Conservation (phyloP, 1,140 invertebrate species). For the Melipona quadrifasciata region DNA sequence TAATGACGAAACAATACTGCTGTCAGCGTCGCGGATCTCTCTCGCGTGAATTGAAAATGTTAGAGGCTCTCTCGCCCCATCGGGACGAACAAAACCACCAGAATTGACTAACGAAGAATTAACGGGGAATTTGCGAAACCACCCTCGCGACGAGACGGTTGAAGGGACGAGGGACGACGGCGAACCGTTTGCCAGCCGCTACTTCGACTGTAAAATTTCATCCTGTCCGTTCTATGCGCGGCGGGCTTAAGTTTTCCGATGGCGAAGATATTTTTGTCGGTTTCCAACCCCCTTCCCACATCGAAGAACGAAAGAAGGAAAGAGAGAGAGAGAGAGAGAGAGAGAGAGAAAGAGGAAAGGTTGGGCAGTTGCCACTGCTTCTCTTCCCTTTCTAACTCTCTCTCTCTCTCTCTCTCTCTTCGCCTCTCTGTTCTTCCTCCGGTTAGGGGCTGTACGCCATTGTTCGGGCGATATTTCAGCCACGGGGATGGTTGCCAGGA, state of each 20-base stretch:
- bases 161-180: neutral
- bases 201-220: conserved; percentile 70
- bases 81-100: too few relatives aligned
- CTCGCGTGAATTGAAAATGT: too few relatives aligned
- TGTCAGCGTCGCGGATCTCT: too few relatives aligned
- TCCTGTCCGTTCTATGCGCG: conserved; percentile 56
- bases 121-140: neutral
- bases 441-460: conserved; percentile 71
- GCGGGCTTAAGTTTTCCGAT: conserved; percentile 66
- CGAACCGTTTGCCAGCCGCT: conserved; percentile 44
- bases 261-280: conserved; percentile 69
- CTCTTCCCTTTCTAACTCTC: conserved; percentile 32
- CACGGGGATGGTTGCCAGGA: conserved; percentile 70
- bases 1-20: too few relatives aligned
- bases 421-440: conserved; percentile 52
- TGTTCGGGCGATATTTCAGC: conserved; percentile 81
- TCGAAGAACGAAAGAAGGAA: conserved; percentile 1
- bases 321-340: conserved; percentile 16
- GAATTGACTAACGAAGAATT: neutral
- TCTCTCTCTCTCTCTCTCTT: conserved; percentile 11
- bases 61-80: too few relatives aligned
- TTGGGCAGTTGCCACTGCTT: conserved; percentile 62
- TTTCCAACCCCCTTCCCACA: conserved; percentile 40
- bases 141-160: neutral
- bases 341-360: conserved; percentile 36